Evolutionary conservation across 2,888 invertebrate genomes (phyloP), one percentile per base, ranked within the genome.

Genomic region (Caenorhabditis uteleia): DNA sequence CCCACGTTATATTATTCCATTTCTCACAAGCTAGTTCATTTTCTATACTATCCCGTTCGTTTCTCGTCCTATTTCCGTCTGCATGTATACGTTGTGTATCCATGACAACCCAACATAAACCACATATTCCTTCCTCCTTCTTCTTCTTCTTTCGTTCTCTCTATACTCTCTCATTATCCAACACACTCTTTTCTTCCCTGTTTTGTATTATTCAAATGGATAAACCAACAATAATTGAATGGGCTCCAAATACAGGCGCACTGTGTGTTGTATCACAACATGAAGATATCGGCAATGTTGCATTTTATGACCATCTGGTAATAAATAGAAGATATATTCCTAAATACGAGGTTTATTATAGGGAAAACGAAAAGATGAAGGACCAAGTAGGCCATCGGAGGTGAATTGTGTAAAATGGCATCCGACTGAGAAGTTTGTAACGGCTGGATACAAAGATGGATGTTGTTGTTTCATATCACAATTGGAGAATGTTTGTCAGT

Each of bases 381-480:
- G 65, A 16, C 42, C 51, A 3, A 23, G 38, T 10, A 57, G 44
- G 39, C 6, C 7, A 6, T 44, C 48, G 26, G 33, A 38, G n/a
- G 57, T 67, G 16, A 54, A 55, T 10, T 57, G 47, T 40, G 40
- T 74, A 3, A 21, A 33, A 25, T 82, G 82, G 82, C 76, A 78
- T 56, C 74, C 78, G 12, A 58, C 61, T 8, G 64, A 75, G 26
- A 48, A 68, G 10, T 49, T 77, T 12, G 53, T 80, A 10, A 73
- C 65, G 7, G 61, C 74, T 20, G 80, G 77, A 10, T 82, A 81
- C 81, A 49, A 51, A 23, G 73, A 70, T 40, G 82, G 82, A 5
- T 46, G 46, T 12, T 42, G 73, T 20, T 42, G 26, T 39, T 56
- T 66, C 21, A 33, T 66, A 16, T 47, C 55, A 7, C 42, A 45